Evolutionary conservation across 1,140 invertebrate genomes (phyloP).

Genomic region (Schlechtendalia chinensis): DNA sequence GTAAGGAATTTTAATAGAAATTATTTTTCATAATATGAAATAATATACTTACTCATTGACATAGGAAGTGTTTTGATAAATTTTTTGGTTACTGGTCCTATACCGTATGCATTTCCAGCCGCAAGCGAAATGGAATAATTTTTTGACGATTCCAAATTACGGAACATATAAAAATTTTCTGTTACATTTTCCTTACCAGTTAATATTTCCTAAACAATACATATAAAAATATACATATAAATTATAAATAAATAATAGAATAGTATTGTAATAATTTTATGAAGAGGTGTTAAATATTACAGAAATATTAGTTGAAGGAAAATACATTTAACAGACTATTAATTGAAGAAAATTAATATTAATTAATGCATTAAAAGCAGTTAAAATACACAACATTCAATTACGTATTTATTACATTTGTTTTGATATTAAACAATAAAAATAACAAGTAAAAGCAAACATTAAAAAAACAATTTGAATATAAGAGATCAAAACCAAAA

Average conservation of each 20-base stretch:
- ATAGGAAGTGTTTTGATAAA: slow-evolving; percentile 67
- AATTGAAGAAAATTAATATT: background rate
- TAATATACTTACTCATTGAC: slow-evolving; percentile 62
- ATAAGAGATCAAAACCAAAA: too few species aligned
- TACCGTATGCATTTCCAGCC: slow-evolving; percentile 77
- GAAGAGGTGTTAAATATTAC: slow-evolving; percentile 5
- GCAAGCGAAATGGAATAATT: slow-evolving; percentile 75
- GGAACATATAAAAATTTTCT: slow-evolving; percentile 67
- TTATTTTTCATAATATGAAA: background rate
- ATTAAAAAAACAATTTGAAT: too few species aligned
- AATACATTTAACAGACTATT: background rate
- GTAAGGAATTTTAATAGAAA: background rate
- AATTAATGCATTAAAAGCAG: background rate
- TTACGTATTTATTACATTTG: slow-evolving; percentile 1
- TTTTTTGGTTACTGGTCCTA: slow-evolving; percentile 68
- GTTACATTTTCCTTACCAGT: slow-evolving; percentile 31
- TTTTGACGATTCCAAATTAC: slow-evolving; percentile 70
- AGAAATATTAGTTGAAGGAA: slow-evolving; percentile 14
- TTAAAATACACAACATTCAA: background rate
- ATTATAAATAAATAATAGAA: background rate
- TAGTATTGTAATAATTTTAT: background rate
- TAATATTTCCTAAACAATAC: slow-evolving; percentile 28
- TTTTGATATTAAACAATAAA: background rate
- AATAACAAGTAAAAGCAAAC: too few species aligned
- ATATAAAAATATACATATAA: background rate